Evolutionary conservation across 2,113 vertebrate genomes (phyloP).

Genomic region (Thunnus maccoyii): DNA sequence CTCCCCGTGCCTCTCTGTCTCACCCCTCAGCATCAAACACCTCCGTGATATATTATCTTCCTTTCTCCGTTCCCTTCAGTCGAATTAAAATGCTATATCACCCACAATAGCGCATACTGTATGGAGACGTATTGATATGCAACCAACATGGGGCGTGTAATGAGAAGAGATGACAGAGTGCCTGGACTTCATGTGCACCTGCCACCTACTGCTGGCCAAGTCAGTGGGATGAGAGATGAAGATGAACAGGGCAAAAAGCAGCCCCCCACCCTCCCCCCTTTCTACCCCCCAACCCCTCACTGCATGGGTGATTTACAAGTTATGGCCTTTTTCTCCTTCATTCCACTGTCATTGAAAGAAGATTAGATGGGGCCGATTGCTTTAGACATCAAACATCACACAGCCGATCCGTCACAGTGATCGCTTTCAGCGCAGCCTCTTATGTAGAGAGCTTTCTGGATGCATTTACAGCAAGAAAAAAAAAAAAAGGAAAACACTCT

Average conservation of each 20-base stretch:
- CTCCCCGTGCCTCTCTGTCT: constrained; percentile 29
- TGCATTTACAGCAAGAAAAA: constrained; percentile 40
- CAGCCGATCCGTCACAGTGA: constrained; percentile 72
- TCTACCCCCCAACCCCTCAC: neutral
- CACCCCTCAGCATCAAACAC: constrained; percentile 40
- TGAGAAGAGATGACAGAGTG: constrained; percentile 72
- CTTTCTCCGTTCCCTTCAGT: constrained; percentile 16
- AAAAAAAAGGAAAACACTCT: constrained; percentile 18
- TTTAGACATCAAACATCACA: constrained; percentile 80
- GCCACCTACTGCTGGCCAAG: constrained; percentile 64
- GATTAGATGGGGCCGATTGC: constrained; percentile 82
- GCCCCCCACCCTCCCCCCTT: neutral
- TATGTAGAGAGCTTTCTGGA: constrained; percentile 45
- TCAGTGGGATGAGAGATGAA: constrained; percentile 54
- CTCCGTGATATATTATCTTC: constrained; percentile 19
- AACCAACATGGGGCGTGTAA: constrained; percentile 69
- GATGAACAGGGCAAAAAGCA: constrained; percentile 49
- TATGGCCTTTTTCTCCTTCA: constrained; percentile 83
- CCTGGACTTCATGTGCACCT: constrained; percentile 67
- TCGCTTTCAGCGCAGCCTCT: constrained; percentile 41
- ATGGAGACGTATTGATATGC: constrained; percentile 71
- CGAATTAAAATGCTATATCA: constrained; percentile 67
- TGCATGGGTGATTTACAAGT: constrained; percentile 80
- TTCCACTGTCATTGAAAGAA: constrained; percentile 78
- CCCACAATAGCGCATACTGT: constrained; percentile 17